phyloP scores from a whole-genome alignment of 2,113 vertebrate genomes.

The Lates calcarifer region DNA sequence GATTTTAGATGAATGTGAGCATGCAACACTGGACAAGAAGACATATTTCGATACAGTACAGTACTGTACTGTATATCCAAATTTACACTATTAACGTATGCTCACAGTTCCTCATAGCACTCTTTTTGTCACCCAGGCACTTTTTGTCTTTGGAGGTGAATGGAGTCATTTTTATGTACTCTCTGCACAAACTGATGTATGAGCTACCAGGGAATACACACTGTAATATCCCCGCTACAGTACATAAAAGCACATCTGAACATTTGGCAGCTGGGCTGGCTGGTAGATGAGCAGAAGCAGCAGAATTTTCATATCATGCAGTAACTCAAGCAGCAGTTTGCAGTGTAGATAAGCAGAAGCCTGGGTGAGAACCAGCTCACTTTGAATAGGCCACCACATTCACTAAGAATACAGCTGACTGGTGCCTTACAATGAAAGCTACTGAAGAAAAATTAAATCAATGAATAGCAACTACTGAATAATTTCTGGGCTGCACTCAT shows the following conservation, averaged over 20 bases:
- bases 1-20: neutral
- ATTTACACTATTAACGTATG: neutral
- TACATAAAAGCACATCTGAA: conserved; percentile 69
- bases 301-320: conserved; percentile 54
- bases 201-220: conserved; percentile 42
- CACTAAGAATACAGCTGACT: neutral
- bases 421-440: neutral
- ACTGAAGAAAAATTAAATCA: neutral
- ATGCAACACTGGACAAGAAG: neutral
- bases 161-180: conserved; percentile 62
- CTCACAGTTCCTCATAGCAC: neutral
- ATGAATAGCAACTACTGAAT: neutral
- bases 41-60: neutral
- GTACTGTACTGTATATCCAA: neutral
- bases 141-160: conserved; percentile 26
- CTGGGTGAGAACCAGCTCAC: conserved; percentile 1
- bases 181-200: conserved; percentile 58
- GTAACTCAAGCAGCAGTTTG: conserved; percentile 57
- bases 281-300: conserved; percentile 57
- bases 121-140: conserved; percentile 12
- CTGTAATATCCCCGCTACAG: conserved; percentile 42
- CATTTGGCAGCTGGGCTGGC: conserved; percentile 49
- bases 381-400: neutral
- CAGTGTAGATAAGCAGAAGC: conserved; percentile 18
- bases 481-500: conserved; percentile 11